Conservation (phyloP, 64 coral and sea anemone genomes). For the Astreopora myriophthalma region DNA sequence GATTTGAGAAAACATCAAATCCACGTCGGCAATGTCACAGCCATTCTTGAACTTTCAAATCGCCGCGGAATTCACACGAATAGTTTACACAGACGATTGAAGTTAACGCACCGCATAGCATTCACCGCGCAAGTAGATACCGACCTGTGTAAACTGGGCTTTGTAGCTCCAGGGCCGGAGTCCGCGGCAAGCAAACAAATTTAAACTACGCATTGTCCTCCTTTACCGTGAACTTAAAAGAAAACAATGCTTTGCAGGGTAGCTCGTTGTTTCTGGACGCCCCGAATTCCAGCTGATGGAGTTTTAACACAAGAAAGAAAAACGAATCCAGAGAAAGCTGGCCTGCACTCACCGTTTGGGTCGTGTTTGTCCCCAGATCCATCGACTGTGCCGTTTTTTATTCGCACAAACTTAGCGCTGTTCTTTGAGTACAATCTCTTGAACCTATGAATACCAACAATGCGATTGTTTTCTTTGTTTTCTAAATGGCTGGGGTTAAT, state of each 20-base stretch:
- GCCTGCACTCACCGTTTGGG: background rate
- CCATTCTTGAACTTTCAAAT: background rate
- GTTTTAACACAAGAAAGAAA: too few relatives aligned
- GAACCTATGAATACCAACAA: background rate
- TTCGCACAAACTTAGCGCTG: constrained; percentile 1
- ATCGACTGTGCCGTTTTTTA: background rate
- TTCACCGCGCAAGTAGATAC: background rate
- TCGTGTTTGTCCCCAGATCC: constrained; percentile 6
- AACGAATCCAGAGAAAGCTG: too few relatives aligned
- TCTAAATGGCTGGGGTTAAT: constrained; percentile 15
- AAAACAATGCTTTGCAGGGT: background rate
- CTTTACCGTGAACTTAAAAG: background rate
- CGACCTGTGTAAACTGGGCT: background rate
- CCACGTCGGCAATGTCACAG: background rate
- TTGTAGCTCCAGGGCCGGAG: background rate
- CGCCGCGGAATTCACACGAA: constrained; percentile 6
- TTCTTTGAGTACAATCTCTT: constrained; percentile 37
- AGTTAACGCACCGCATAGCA: background rate
- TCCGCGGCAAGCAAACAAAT: background rate
- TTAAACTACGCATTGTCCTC: background rate
- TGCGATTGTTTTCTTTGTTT: background rate
- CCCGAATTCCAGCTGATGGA: background rate
- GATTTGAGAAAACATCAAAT: background rate
- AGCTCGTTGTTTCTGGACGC: background rate
- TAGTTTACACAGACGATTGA: background rate